Percentiles rank a stretch among this genome's conserved stretches.
Conservation (phyloP, 2,113 vertebrate genomes). For the Diadophis punctatus region DNA sequence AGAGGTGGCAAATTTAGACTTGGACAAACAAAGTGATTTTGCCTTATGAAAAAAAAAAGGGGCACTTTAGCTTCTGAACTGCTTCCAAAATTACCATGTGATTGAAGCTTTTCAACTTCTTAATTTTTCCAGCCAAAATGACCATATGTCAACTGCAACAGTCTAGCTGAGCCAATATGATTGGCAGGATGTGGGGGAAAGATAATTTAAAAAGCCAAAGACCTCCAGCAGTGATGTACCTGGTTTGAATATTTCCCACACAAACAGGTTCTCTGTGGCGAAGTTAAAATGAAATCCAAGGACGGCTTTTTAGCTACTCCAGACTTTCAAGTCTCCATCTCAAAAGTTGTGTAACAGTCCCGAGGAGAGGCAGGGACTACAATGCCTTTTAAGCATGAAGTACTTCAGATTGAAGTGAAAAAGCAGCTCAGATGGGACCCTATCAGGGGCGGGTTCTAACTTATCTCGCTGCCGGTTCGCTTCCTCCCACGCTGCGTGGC, state of each 20-base stretch:
- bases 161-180: slow-evolving; percentile 41
- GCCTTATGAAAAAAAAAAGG: slow-evolving; percentile 32
- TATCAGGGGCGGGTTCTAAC: too few relatives aligned
- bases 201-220: slow-evolving; percentile 14
- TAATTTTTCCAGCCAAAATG: slow-evolving; percentile 56
- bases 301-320: not conserved
- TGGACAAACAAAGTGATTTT: slow-evolving; percentile 33
- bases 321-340: slow-evolving; percentile 28
- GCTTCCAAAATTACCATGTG: slow-evolving; percentile 19
- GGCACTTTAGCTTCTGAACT: slow-evolving; percentile 20
- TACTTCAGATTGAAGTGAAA: not conserved
- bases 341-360: slow-evolving; percentile 28
- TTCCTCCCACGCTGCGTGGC: too few relatives aligned
- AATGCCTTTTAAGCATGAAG: not conserved
- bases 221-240: not conserved
- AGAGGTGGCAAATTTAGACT: slow-evolving; percentile 34
- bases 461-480: too few relatives aligned
- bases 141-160: slow-evolving; percentile 36
- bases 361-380: not conserved
- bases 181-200: slow-evolving; percentile 16
- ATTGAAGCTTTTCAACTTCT: slow-evolving; percentile 31
- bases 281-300: not conserved
- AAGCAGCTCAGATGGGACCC: not conserved
- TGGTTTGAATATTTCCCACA: slow-evolving; percentile 38
- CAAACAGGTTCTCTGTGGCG: slow-evolving; percentile 21